Base-by-base conservation (phyloP, 92 coral and sea anemone genomes). In the Zoanthus gigantus region DNA sequence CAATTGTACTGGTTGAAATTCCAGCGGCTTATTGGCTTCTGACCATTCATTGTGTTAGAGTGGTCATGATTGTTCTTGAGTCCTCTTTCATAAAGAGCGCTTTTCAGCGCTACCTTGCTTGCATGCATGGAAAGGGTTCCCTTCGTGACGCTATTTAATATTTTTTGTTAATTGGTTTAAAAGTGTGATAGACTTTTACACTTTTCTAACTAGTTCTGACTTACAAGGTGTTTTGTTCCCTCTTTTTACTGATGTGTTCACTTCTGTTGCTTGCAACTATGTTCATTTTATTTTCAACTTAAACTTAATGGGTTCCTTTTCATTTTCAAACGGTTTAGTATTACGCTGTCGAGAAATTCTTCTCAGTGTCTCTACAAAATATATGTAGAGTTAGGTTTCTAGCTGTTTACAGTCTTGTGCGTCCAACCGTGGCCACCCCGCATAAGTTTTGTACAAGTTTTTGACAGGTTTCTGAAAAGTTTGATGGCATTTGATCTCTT, bases 41-140 rank as follows among this genome's bases (percentile, higher is more conserved):
- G 37, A 6, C 11, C 44, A 30, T 9, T 14, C 23, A 28, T 3
- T 9, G 28, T 23, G 28, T n/a, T 32, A 29, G 5, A 17, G 15
- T 12, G 46, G 63, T 9, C 1, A 32, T n/a, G 46, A 16, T 4
- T 61, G 23, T n/a, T 13, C 57, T 76, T 32, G 60, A 86, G 74
- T 47, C 82, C 73, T 45, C 29, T 37, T 61, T 66, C 76, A 48
- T 72, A 66, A 90, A 85, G 90, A 93, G 95, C 86, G 92, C 94
- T 91, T 31, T 77, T 91, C n/a, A 82, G 94, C 87, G 87, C 96
- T 91, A 69, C 90, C 88, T 71, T 86, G 76, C 61, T 86, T 81
- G 76, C 75, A 46, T 67, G 11, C 75, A 66, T 69, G 14, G 71
- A 30, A 46, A 66, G 71, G 85, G 85, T 17, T 50, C 15, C 85